phyloP scores from a whole-genome alignment of 1,140 invertebrate genomes.

The Cotesia vestalis region DNA sequence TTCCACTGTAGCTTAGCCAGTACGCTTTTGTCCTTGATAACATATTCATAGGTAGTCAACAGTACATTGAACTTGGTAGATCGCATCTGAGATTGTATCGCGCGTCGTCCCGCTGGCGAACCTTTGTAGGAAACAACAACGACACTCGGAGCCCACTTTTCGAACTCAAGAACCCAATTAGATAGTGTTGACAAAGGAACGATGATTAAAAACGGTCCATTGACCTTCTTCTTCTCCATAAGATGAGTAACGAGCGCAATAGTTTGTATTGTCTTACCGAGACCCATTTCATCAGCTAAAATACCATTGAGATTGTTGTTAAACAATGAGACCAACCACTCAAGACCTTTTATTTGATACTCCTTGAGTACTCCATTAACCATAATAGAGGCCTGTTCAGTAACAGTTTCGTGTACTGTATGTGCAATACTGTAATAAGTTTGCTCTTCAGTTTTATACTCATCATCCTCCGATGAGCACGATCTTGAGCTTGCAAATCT shows the following conservation, averaged over 20 bases:
- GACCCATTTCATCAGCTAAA: constrained; percentile 96
- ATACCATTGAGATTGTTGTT: constrained; percentile 99
- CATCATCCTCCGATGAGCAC: constrained; percentile 98
- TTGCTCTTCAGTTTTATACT: constrained; percentile 88
- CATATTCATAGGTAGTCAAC: constrained; percentile 98
- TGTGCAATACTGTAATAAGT: constrained; percentile 94
- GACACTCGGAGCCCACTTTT: constrained; percentile 98
- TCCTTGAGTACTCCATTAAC: constrained; percentile 94
- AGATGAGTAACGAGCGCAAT: constrained; percentile 95
- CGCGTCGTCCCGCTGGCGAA: constrained; percentile 84
- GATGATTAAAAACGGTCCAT: constrained; percentile 97
- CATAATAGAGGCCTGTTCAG: constrained; percentile 91
- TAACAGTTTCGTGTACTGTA: constrained; percentile 91
- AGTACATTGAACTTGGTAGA: constrained; percentile 97
- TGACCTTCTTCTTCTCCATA: constrained; percentile 98
- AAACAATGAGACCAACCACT: constrained; percentile 98
- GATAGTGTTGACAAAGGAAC: constrained; percentile 97
- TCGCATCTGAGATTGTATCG: constrained; percentile 88
- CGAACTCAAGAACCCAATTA: constrained; percentile 98
- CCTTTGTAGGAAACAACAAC: constrained; percentile 94
- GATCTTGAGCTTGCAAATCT: constrained; percentile 98
- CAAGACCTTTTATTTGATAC: constrained; percentile 96
- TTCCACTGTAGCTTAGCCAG: constrained; percentile 97
- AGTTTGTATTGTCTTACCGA: constrained; percentile 97
- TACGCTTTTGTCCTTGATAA: constrained; percentile 97